Base-by-base conservation (phyloP, 2,888 invertebrate species). In the Andrena marginata region DNA sequence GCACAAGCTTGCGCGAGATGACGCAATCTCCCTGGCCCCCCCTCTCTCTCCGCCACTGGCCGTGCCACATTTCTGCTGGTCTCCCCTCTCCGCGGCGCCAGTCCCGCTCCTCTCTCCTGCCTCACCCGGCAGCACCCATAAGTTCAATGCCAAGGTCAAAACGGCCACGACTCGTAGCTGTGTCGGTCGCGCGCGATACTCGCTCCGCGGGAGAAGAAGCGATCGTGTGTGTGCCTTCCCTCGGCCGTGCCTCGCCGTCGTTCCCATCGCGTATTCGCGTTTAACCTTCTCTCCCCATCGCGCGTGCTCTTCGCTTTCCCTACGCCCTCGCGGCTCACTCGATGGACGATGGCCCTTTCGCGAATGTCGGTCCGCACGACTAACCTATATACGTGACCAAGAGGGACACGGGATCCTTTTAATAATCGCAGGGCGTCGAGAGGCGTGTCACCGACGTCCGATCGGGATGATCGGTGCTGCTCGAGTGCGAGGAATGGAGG, bases 71-170 rank as follows among this genome's bases (percentile, higher is more conserved):
- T 42, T 82, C 82, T 82, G 71, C 65, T 71, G 13, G 31, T 56
- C 65, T 59, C 75, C 72, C 80, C 71, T n/a, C 69, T 42, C 59
- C 26, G 35, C 72, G 62, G 49, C 80, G 31, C 42, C 76, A 29
- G 82, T 84, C 72, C 72, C 80, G 64, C 75, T 60, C 82, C 83
- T 51, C 84, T 62, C 74, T 35, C 77, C 81, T 70, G 48, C 87
- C 84, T 83, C 85, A 82, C 80, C 82, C 83, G 85, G 85, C 85
- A 85, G 82, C 87, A 78, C 80, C 90, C 87, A 79, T 93, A 94
- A 94, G 94, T 94, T 94, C 94, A 94, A 94, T 94, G 94, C 93
- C 94, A 94, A 94, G 94, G 94, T 94, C 93, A 94, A 89, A 92
- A 91, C 90, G 90, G 91, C 89, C 90, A 89, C 91, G 92, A 91